Base-by-base conservation (phyloP, 2,888 invertebrate genomes). In the Drosophila cognata region DNA sequence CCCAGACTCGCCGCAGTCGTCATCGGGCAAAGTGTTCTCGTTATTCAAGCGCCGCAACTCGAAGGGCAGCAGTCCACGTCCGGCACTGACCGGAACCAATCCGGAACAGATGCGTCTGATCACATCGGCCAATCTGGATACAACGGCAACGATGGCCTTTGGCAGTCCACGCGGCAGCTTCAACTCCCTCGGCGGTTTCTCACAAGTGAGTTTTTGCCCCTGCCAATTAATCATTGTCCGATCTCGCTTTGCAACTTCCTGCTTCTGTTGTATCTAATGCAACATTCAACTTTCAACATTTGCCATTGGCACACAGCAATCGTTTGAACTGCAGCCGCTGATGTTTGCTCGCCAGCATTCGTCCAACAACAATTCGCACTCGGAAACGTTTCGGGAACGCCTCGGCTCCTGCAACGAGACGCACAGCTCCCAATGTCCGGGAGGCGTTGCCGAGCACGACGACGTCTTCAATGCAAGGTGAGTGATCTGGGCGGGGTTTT, bases 371-470 rank as follows among this genome's bases (percentile, higher is more conserved):
- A 46, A 91, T 78, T 91, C 91, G 62, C 91, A 91, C 55, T 87
- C 91, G 72, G 93, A 92, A 65, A 77, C 89, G 65, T 92, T 90
- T 82, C 92, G 93, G 70, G 92, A 93, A 71, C 91, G 93, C 68
- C 85, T 93, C 64, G 92, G 92, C 69, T 93, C 93, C 71, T 93
- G 92, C 77, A 93, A 92, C 70, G 93, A 93, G 82, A 90, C 93
- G 46, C 82, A 91, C 63, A 89, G 85, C 74, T 81, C 81, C 43
- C 78, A 78, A 55, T 84, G 80, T 48, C 84, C 84, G 48, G 84
- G 88, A 33, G 82, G 84, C 25, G 82, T 66, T 36, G 76, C 75
- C 21, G 85, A 93, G 33, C 91, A 91, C 69, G 93, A 93, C 81
- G 93, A 93, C 79, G 92, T 92, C 65, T 93, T 93, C 77, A 91